Percentiles rank a stretch among this genome's conserved stretches.
Conservation (phyloP, 2,113 vertebrate species). For the Hypocryptadius cinnamomeus region DNA sequence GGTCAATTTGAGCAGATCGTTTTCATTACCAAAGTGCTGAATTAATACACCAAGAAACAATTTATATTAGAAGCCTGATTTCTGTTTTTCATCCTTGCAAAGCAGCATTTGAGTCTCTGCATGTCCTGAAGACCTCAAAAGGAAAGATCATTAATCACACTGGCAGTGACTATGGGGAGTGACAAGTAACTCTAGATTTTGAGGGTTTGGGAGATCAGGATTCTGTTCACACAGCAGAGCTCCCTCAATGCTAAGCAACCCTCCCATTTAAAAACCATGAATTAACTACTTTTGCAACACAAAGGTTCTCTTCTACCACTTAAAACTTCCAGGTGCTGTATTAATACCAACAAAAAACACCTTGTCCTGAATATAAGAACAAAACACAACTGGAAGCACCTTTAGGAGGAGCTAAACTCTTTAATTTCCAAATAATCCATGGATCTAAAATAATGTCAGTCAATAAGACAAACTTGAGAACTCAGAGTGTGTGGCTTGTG, state of each 20-base stretch:
- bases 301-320: neutral
- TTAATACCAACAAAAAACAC: neutral
- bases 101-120: neutral
- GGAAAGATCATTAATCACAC: neutral
- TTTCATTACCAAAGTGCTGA: neutral
- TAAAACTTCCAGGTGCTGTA: neutral
- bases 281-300: neutral
- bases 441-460: neutral
- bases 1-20: neutral
- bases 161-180: neutral
- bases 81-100: neutral
- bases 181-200: neutral
- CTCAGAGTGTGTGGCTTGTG: rapidly evolving
- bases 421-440: neutral
- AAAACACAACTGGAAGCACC: neutral
- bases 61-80: neutral
- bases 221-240: neutral
- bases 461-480: neutral
- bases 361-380: neutral
- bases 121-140: neutral
- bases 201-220: neutral
- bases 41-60: neutral
- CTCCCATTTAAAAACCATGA: neutral
- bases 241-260: neutral
- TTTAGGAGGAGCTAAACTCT: neutral